Base-by-base conservation (phyloP, 1,140 invertebrate genomes). In the Drosophila leontia region DNA sequence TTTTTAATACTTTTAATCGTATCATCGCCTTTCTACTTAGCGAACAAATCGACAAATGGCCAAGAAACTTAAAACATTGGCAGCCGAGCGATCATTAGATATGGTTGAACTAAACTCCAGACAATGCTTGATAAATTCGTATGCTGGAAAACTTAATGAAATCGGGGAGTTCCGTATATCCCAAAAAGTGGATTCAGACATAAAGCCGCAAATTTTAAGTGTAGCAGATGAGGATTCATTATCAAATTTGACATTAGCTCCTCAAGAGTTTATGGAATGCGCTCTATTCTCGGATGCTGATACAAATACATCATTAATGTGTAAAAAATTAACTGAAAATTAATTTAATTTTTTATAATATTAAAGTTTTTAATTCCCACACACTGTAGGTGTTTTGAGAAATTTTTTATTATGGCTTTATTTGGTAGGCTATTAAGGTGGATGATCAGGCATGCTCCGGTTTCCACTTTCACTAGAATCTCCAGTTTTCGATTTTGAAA, bases 21-120 rank as follows among this genome's bases (percentile, higher is more conserved):
- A 15, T 15, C 5, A 37, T 32, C 15, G 3, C 8, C 39, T 63
- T 9, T 63, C 6, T 55, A 29, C 17, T 47, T 45, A 79, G 80
- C 69, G 78, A 11, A 63, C 74, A 12, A 80, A 80, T 64, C 68
- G 75, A 0, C 75, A 78, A 80, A 80, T 80, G 58, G 69, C 59
- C 2, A 80, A 80, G 32, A 78, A 75, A 37, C 41, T 80, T 7
- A 80, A 80, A 29, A 75, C 78, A 19, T 56, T 80, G 11, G 39
- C 12, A 8, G 78, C 78, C 12, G 80, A 83, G 50, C 39, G 70
- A n/a, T 78, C 69, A 37, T 41, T 81, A 7, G 78, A 86, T 44
- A 47, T 83, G 44, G 60, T 81, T 19, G 83, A 86, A 32, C 37
- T 83, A 26, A 77, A 78, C 17, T 58, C 68, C 7, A 70, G 78